Base-by-base conservation (phyloP, 2,888 invertebrate genomes). In the Zaprionus lineosus region DNA sequence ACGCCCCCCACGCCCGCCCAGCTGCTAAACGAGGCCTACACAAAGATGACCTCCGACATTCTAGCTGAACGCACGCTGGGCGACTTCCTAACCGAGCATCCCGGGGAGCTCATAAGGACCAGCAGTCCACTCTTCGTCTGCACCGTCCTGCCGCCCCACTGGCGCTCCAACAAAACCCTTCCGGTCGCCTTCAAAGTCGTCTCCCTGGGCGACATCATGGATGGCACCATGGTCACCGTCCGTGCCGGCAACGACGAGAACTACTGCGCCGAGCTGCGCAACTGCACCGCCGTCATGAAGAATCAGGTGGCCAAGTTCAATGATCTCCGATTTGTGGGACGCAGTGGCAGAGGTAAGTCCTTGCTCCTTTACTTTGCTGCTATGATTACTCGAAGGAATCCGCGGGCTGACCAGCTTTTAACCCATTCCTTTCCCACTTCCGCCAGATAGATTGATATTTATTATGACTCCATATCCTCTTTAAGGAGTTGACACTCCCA, bases 281-380 rank as follows among this genome's bases (percentile, higher is more conserved):
- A 99, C 91, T 95, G 95, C 82, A 96, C 97, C 44, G 97, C 99
- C 21, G 94, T 98, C 87, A 97, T 99, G 96, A 98, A 98, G 92
- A 98, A 98, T 90, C 97, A 98, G 90, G 97, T 99, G 84, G 99
- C 99, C 77, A 98, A 98, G 91, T 99, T 99, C 91, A 98, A 98
- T 90, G 99, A 99, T 91, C 92, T 99, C 86, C 93, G 99, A 90
- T 99, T 99, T 92, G 98, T 99, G 86, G 99, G 99, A 79, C 93
- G 98, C 90, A 98, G 98, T 90, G 99, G 99, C 86, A 93, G 99
- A 94, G 99, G 99, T 98, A 91, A 95, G 94, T 92, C n/a, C n/a
- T n/a, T n/a, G n/a, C n/a, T n/a, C n/a, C n/a, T n/a, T n/a, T n/a
- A n/a, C n/a, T n/a, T n/a, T n/a, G n/a, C n/a, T n/a, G n/a, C n/a